These are phyloP conservation scores for Aulostomus chinensis DNA, from an alignment of 2,797 vertebrate genomes.

Conservation along the genomic window DNA sequence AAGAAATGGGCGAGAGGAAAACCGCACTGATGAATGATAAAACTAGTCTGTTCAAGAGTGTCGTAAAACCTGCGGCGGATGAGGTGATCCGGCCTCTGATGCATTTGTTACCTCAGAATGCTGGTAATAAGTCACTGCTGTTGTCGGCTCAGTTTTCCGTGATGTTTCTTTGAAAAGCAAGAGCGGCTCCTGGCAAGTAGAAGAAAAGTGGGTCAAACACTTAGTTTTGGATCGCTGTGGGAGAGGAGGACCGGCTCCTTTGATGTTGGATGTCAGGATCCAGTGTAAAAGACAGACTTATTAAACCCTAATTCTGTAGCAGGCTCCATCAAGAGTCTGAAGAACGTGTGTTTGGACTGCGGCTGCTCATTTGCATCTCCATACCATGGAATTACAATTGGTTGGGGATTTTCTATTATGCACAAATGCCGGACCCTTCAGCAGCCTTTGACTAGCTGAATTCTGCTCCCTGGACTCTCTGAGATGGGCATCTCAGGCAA, in stretches of 20 bases:
- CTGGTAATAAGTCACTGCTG: constrained; percentile 19
- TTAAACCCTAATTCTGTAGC: constrained; percentile 29
- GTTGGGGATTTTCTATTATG: constrained; percentile 13
- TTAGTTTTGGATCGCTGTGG: constrained; percentile 33
- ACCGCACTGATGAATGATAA: constrained; percentile 26
- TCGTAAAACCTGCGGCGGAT: constrained; percentile 31
- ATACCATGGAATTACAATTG: constrained; percentile 8
- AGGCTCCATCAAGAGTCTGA: constrained; percentile 11
- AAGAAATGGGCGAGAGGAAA: constrained; percentile 36
- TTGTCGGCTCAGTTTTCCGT: constrained; percentile 21
- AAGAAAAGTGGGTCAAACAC: constrained; percentile 61
- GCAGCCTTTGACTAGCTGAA: no score
- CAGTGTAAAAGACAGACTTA: constrained; percentile 24
- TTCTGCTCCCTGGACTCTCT: not conserved
- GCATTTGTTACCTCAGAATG: constrained; percentile 13
- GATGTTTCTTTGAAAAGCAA: constrained; percentile 32
- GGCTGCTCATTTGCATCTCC: not conserved
- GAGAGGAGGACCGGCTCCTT: constrained; percentile 37
- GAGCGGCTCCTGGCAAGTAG: constrained; percentile 15
- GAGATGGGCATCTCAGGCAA: no score
- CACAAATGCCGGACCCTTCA: not conserved
- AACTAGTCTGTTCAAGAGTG: constrained; percentile 35
- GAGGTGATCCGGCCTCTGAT: constrained; percentile 15
- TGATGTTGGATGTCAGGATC: constrained; percentile 53
- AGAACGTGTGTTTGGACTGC: constrained; percentile 5